These are phyloP conservation scores for Romanogobio albipinnatus DNA, from an alignment of 2,113 vertebrate species.

Conservation along the genomic window DNA sequence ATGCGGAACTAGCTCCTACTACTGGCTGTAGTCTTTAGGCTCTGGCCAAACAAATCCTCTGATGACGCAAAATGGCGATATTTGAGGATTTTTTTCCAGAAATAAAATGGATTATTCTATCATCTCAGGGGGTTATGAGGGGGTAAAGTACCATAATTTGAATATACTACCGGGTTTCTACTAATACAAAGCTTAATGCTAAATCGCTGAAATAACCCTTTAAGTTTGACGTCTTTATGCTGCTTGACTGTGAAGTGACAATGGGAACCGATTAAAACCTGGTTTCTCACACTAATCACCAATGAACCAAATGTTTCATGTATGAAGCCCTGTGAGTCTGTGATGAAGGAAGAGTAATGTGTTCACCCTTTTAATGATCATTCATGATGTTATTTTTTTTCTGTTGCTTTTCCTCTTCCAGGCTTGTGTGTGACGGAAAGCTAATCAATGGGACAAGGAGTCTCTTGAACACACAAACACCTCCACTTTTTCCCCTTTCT, in stretches of 20 bases:
- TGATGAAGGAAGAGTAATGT: not conserved
- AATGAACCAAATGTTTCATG: not conserved
- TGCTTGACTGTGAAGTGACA: not conserved
- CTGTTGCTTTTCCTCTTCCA: slow-evolving; percentile 2
- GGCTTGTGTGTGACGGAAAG: slow-evolving; percentile 17
- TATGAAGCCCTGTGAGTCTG: not conserved
- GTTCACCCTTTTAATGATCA: not conserved
- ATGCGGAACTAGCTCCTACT: no score
- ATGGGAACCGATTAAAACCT: slow-evolving; percentile 3
- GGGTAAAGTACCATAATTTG: no score
- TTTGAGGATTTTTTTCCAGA: no score
- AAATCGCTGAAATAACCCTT: no score
- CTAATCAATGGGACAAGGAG: slow-evolving; percentile 16
- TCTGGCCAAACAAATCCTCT: no score
- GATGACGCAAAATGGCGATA: no score
- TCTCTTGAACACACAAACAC: slow-evolving; percentile 53
- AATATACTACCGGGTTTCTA: no score
- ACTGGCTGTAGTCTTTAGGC: no score
- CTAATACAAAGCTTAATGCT: no score
- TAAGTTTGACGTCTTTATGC: no score
- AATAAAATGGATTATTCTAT: no score
- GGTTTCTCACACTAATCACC: slow-evolving; percentile 46
- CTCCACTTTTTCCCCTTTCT: slow-evolving; percentile 20
- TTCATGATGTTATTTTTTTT: not conserved
- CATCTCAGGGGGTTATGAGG: no score